Evolutionary conservation across 2,888 invertebrate genomes (phyloP).

Genomic region (Rugalucina vietnamica): DNA sequence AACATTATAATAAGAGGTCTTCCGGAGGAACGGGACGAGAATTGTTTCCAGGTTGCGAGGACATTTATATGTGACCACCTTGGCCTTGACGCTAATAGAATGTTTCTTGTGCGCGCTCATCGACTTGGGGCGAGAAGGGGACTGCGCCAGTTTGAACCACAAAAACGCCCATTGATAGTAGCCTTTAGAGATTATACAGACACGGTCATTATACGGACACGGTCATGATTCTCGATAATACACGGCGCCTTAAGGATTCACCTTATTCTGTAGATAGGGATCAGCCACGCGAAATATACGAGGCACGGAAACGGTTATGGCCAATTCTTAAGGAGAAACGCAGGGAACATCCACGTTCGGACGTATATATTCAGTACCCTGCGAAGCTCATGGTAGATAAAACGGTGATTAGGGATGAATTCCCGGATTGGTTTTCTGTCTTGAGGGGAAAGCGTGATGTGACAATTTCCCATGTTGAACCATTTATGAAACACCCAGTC

Average conservation of each 20-base stretch:
- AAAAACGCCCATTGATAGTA: constrained; percentile 2
- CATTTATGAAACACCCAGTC: not conserved
- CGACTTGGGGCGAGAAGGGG: not conserved
- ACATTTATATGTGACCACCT: constrained; percentile 7
- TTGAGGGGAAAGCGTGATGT: not conserved
- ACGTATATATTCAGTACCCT: not conserved
- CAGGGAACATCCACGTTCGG: not conserved
- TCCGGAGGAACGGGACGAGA: constrained; percentile 20
- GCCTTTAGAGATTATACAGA: not conserved
- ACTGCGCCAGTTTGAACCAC: not conserved
- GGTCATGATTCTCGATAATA: not conserved
- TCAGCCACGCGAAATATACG: not conserved
- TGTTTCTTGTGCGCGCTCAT: constrained; percentile 24
- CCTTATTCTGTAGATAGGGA: constrained; percentile 6
- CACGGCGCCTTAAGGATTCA: not conserved
- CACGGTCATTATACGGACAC: too few relatives aligned
- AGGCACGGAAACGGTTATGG: not conserved
- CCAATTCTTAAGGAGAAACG: not conserved
- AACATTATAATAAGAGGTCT: constrained; percentile 27
- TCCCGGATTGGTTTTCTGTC: constrained; percentile 6
- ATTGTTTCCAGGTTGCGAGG: constrained; percentile 13
- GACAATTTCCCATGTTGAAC: not conserved
- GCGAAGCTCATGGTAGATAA: not conserved
- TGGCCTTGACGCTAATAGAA: constrained; percentile 7
- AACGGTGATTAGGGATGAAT: not conserved